Percentiles rank a stretch among this genome's conserved stretches.
Evolutionary conservation across 2,888 invertebrate genomes (phyloP).

Genomic region (Hypolimnas misippus): DNA sequence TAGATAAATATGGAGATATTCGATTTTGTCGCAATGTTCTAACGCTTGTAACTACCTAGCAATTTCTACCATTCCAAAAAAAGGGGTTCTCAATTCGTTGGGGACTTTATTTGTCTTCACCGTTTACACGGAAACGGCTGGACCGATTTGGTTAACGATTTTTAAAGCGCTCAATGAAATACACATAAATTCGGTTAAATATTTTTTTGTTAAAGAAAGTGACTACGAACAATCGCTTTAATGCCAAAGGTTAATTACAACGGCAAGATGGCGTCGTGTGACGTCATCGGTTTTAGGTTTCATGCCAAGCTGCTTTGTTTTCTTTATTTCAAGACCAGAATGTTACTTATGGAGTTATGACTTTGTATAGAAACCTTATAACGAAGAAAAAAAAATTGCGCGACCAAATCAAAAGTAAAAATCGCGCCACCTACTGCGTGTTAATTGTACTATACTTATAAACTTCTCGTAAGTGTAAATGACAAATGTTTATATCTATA

Average conservation of each 20-base stretch:
- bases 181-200: too few species aligned
- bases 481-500: too few species aligned
- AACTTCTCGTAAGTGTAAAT: too few species aligned
- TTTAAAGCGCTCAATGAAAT: too few species aligned
- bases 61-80: neutral
- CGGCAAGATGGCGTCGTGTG: conserved; percentile 1
- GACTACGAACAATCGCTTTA: neutral
- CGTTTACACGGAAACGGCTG: too few species aligned
- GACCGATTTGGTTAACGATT: too few species aligned
- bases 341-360: neutral
- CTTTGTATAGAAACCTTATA: neutral
- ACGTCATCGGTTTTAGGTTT: neutral
- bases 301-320: conserved; percentile 5
- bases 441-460: too few species aligned
- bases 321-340: neutral
- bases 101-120: too few species aligned
- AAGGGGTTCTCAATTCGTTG: too few species aligned
- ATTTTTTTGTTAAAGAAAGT: neutral
- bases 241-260: neutral
- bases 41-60: neutral
- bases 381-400: too few species aligned
- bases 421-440: too few species aligned
- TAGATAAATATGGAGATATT: neutral
- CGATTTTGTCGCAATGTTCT: neutral
- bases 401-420: too few species aligned